Evolutionary conservation across 2,888 invertebrate genomes (phyloP).

Genomic region (Lapara coniferarum): DNA sequence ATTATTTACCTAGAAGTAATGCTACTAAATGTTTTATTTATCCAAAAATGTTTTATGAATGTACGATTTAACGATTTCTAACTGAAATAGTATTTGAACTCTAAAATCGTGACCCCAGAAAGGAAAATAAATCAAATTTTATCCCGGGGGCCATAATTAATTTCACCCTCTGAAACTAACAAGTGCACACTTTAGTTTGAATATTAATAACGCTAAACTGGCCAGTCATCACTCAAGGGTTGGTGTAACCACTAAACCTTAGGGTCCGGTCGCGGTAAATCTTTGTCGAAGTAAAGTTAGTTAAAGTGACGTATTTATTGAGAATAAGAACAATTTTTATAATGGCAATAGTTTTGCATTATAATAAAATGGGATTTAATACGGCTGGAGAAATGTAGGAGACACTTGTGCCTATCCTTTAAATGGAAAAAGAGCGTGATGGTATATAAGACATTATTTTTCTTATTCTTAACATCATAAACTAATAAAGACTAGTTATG

Average conservation of each 20-base stretch:
- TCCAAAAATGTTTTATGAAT: too few relatives aligned
- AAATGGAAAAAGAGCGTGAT: not conserved
- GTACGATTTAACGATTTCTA: too few relatives aligned
- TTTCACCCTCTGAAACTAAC: constrained; percentile 55
- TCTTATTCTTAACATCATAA: too few relatives aligned
- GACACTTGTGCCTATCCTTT: not conserved
- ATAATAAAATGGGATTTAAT: not conserved
- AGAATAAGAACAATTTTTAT: not conserved
- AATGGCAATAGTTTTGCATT: not conserved
- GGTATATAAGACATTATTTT: too few relatives aligned
- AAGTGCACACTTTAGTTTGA: constrained; percentile 41
- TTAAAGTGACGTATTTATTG: not conserved
- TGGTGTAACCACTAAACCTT: constrained; percentile 30
- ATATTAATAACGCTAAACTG: constrained; percentile 36
- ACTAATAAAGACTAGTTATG: too few relatives aligned
- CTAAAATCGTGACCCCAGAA: not conserved
- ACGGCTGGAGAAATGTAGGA: not conserved
- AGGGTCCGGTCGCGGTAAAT: not conserved
- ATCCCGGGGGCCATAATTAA: constrained; percentile 46
- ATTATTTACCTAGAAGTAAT: too few relatives aligned
- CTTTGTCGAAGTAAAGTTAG: not conserved
- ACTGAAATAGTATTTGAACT: not conserved
- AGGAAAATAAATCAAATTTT: constrained; percentile 21
- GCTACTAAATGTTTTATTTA: too few relatives aligned
- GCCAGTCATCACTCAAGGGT: constrained; percentile 55